Conservation (phyloP, 1,140 invertebrate genomes). For the Zaprionus lachaisei region DNA sequence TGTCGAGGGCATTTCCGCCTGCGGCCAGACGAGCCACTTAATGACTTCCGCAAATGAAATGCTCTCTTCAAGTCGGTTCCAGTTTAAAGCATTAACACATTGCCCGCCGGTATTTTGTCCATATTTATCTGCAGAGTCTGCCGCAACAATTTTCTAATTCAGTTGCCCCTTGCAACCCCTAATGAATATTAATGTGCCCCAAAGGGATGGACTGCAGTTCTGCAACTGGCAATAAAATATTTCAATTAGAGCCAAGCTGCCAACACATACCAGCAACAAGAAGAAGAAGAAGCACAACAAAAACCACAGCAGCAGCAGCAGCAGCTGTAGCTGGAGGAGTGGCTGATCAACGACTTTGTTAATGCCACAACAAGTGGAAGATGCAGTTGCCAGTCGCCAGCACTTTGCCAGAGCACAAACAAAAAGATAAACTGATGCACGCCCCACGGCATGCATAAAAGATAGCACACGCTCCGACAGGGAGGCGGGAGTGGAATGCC, state of each 20-base stretch:
- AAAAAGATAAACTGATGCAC: conserved; percentile 64
- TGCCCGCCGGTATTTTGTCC: conserved; percentile 47
- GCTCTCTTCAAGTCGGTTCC: conserved; percentile 54
- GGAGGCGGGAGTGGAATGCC: neutral
- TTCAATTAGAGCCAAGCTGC: conserved; percentile 78
- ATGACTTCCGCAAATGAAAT: conserved; percentile 81
- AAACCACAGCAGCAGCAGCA: neutral
- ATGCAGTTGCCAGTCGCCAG: conserved; percentile 60
- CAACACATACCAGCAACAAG: conserved; percentile 63
- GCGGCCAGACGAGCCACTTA: conserved; percentile 65
- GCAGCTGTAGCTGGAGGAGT: neutral
- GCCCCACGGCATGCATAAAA: conserved; percentile 58
- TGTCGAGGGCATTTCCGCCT: conserved; percentile 43
- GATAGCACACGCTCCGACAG: conserved; percentile 37
- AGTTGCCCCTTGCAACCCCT: conserved; percentile 56
- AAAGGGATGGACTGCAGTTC: conserved; percentile 13
- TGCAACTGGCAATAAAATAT: conserved; percentile 75
- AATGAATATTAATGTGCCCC: conserved; percentile 76
- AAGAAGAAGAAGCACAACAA: conserved; percentile 9
- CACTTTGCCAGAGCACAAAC: conserved; percentile 30
- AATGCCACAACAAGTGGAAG: conserved; percentile 74
- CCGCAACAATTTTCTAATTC: conserved; percentile 75
- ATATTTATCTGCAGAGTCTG: conserved; percentile 65
- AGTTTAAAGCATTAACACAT: conserved; percentile 73
- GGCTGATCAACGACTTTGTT: conserved; percentile 79